Evolutionary conservation across 2,113 vertebrate genomes (phyloP), one percentile per base, ranked within the genome.

Genomic region (Ceuthmochares aereus): DNA sequence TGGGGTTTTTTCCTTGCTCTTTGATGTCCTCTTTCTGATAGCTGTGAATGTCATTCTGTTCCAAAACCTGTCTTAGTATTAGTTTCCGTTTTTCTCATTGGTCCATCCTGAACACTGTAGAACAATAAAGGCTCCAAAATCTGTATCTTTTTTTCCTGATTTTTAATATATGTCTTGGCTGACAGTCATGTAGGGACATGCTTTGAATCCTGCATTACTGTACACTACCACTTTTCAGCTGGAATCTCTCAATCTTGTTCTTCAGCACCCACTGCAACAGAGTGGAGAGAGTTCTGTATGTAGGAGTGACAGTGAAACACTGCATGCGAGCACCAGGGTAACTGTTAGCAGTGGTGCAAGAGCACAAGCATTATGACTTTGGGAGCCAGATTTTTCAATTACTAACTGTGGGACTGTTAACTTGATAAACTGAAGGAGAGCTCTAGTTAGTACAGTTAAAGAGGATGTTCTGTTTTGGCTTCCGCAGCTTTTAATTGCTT

Each of bases 111-210:
- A 45, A 45, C 43, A 8, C 45, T 15, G 13, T 21, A 23, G 45
- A 78, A 67, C n/a, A 84, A 66, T 91, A 90, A 2, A 34, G 70
- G n/a, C 29, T 67, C 42, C 25, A 74, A 74, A 26, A 43, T 62
- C 9, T 43, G 9, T n/a, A 23, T 55, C 0, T 1, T 32, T 76
- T 40, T 64, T 58, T 42, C 36, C 36, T 30, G 19, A 2, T 18
- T 82, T 85, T n/a, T 64, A 54, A 11, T 67, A 11, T 22, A 7
- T 29, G 49, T 51, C 42, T 90, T 0, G 0, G 10, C 29, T 52
- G 54, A 40, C 45, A 12, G 7, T 73, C 27, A 18, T 63, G 23
- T 6, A 54, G 36, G 9, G n/a, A 42, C 1, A 0, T 76, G 63
- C 19, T 69, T 85, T 62, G 60, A 90, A 49, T 68, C 6, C n/a